Evolutionary conservation across 2,113 vertebrate genomes (phyloP).

Genomic region (Callipepla californica): DNA sequence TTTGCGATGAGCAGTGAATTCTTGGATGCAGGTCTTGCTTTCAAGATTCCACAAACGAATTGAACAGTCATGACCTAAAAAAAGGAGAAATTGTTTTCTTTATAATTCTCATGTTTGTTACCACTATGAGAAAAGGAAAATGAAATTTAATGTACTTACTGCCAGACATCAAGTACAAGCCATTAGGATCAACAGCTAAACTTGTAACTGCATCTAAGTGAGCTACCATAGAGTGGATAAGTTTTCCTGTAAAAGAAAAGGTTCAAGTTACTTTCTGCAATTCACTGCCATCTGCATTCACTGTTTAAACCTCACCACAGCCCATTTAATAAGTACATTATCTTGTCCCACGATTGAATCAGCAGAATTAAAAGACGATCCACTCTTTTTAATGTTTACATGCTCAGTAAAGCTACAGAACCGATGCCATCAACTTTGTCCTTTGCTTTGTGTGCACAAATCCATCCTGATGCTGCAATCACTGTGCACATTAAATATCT

Average conservation of each 20-base stretch:
- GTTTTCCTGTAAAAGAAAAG: conserved; percentile 84
- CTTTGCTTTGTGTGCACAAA: neutral
- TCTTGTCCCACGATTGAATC: neutral
- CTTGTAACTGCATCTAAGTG: conserved; percentile 98
- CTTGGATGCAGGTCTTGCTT: conserved; percentile 99
- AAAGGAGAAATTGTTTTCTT: conserved; percentile 24
- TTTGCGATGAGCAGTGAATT: conserved; percentile 98
- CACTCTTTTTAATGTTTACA: neutral
- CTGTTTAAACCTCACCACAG: neutral
- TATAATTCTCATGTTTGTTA: neutral
- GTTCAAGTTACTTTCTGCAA: conserved; percentile 49
- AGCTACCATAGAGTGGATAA: conserved; percentile 98
- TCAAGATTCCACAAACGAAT: conserved; percentile 99
- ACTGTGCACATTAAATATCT: neutral
- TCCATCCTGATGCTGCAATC: neutral
- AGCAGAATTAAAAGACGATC: neutral
- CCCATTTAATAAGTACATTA: neutral
- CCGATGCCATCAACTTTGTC: neutral
- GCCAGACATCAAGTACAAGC: conserved; percentile 99
- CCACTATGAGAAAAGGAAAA: conserved; percentile 33
- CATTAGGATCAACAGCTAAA: conserved; percentile 97
- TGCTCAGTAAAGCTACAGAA: neutral
- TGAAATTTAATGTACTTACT: conserved; percentile 86
- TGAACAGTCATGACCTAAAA: conserved; percentile 96
- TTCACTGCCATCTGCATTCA: neutral